phyloP scores from a whole-genome alignment of 2,797 vertebrate genomes.

The Sus cebifrons region DNA sequence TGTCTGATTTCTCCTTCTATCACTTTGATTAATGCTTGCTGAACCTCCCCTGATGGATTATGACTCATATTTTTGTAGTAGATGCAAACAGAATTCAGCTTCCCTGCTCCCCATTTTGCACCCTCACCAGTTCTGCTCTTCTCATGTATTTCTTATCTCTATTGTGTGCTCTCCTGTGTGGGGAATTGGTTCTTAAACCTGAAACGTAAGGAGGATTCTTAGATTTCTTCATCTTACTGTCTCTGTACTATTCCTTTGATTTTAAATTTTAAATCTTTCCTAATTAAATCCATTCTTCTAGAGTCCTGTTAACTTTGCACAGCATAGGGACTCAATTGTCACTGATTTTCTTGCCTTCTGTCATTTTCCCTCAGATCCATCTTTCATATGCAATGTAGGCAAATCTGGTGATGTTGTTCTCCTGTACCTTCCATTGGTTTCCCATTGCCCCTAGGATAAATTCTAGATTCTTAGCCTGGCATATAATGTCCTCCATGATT shows the following conservation, averaged over 20 bases:
- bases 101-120: neutral
- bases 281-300: neutral
- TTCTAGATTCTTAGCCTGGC: neutral
- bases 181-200: neutral
- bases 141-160: neutral
- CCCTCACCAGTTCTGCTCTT: neutral
- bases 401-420: neutral
- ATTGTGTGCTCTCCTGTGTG: neutral
- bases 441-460: neutral
- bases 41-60: constrained; percentile 9
- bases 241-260: neutral
- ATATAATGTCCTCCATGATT: neutral
- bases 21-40: constrained; percentile 28
- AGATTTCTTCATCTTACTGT: neutral
- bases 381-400: neutral
- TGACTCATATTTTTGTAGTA: constrained; percentile 43
- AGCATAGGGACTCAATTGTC: no score
- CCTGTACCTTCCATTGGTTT: neutral
- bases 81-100: neutral
- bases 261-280: neutral
- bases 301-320: neutral
- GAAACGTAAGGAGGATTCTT: neutral
- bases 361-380: neutral
- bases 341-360: neutral
- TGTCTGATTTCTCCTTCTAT: constrained; percentile 6